Evolutionary conservation across 2,888 invertebrate species (phyloP), one percentile per base, ranked within the genome.

Genomic region (Coleophora deauratella): DNA sequence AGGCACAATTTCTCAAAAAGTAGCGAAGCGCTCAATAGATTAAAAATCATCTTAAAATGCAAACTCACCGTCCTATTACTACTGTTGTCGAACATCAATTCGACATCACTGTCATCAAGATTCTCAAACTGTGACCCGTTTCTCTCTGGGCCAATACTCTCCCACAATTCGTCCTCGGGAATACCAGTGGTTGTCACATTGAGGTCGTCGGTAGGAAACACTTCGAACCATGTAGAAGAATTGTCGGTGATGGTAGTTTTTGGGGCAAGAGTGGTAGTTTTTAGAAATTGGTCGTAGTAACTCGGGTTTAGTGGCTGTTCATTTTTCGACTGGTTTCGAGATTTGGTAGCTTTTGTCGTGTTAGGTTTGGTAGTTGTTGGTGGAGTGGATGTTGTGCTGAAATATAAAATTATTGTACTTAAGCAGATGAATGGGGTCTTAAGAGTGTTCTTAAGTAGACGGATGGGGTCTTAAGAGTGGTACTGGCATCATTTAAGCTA

Each of bases 261-360:
- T 10, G 68, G 57, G 41, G 48, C 53, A 0, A 46, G 37, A 3
- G 68, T 69, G 40, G 86, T 75, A 9, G 82, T 72, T 66, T 80
- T 84, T 10, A 88, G 51, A 50, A 87, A 88, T 47, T 88, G 84
- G 44, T 86, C 74, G 49, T 79, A 86, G 50, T 78, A 84, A 0
- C 73, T 72, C 0, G 72, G 76, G 46, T 82, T 78, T 36, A 55
- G 49, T 1, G 72, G 77, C 1, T 70, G 66, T 0, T 57, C 46
- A 9, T 56, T 57, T 49, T 62, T 46, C 27, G 48, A 37, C 7
- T 42, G 38, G 15, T 32, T 64, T 35, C 52, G 49, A 48, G 41
- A 27, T 42, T 50, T 72, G 2, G 55, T 42, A 3, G 21, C 6
- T 45, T 60, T 68, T 32, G 54, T 44, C 21, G 55, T 49, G 2